Evolutionary conservation across 2,888 invertebrate species (phyloP).

Genomic region (Biston stratarius): DNA sequence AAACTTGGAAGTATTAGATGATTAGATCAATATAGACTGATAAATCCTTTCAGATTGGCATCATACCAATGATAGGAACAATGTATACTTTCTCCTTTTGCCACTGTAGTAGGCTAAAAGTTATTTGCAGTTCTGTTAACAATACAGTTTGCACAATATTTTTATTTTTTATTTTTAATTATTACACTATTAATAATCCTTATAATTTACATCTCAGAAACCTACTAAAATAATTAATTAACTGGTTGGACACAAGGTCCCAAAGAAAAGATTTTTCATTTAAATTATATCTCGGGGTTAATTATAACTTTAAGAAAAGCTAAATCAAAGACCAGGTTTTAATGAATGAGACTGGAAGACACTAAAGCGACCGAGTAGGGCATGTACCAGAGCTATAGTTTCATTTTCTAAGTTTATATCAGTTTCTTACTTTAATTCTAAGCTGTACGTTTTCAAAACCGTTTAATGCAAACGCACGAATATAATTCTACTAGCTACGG

Average conservation of each 20-base stretch:
- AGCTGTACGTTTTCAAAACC: too few species aligned
- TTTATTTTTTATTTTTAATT: too few species aligned
- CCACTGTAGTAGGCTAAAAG: background rate
- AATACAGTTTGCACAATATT: background rate
- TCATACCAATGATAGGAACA: too few species aligned
- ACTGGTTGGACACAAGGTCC: background rate
- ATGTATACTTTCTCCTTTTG: too few species aligned
- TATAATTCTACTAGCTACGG: too few species aligned
- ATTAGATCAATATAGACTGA: too few species aligned
- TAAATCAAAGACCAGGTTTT: constrained; percentile 41
- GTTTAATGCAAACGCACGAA: too few species aligned
- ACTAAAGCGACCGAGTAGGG: constrained; percentile 3
- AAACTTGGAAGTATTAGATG: too few species aligned
- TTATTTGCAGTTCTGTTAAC: too few species aligned
- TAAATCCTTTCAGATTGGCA: too few species aligned
- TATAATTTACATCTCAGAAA: background rate
- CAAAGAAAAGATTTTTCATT: constrained; percentile 46
- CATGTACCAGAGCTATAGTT: background rate
- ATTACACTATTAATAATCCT: background rate
- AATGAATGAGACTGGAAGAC: constrained; percentile 38
- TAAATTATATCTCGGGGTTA: constrained; percentile 43
- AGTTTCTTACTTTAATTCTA: too few species aligned
- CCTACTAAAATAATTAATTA: constrained; percentile 15
- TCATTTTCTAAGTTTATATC: too few species aligned
- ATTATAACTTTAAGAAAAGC: constrained; percentile 40